These are phyloP conservation scores for Agrypnus murinus DNA, from an alignment of 2,888 invertebrate species.

Conservation along the genomic window DNA sequence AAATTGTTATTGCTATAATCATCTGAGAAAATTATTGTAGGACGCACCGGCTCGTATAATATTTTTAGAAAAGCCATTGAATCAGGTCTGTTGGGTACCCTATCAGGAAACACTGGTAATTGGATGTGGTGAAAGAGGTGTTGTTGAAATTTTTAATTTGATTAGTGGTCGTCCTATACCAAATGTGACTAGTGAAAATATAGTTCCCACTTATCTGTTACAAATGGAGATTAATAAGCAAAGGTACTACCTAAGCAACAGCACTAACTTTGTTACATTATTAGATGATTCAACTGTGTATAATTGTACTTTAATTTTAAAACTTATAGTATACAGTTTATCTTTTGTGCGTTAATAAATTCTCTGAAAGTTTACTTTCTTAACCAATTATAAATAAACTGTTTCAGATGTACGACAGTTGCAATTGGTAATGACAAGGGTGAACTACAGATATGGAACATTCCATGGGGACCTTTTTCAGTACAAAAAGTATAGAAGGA, in stretches of 20 bases:
- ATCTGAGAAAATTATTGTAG: slow-evolving; percentile 58
- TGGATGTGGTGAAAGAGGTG: slow-evolving; percentile 65
- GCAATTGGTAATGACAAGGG: slow-evolving; percentile 65
- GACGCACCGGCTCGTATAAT: slow-evolving; percentile 68
- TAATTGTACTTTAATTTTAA: too few species aligned
- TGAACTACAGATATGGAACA: slow-evolving; percentile 66
- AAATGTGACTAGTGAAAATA: slow-evolving; percentile 51
- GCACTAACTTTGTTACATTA: background rate
- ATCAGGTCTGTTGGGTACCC: slow-evolving; percentile 64
- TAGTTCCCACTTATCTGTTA: slow-evolving; percentile 48
- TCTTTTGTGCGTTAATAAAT: too few species aligned
- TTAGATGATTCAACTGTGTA: too few species aligned
- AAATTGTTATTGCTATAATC: slow-evolving; percentile 61
- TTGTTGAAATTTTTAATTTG: slow-evolving; percentile 66
- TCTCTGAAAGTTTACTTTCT: background rate
- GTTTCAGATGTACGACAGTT: slow-evolving; percentile 64
- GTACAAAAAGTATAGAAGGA: slow-evolving; percentile 19
- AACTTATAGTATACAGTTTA: too few species aligned
- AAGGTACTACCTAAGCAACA: too few species aligned
- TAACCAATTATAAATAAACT: slow-evolving; percentile 8
- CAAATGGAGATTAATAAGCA: slow-evolving; percentile 57
- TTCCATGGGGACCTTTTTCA: slow-evolving; percentile 65
- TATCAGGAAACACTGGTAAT: slow-evolving; percentile 66
- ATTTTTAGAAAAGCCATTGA: slow-evolving; percentile 61
- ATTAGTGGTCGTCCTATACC: slow-evolving; percentile 61